These are phyloP conservation scores for Phrynocephalus guinanensis DNA, from an alignment of 2,797 vertebrate genomes.

Conservation along the genomic window DNA sequence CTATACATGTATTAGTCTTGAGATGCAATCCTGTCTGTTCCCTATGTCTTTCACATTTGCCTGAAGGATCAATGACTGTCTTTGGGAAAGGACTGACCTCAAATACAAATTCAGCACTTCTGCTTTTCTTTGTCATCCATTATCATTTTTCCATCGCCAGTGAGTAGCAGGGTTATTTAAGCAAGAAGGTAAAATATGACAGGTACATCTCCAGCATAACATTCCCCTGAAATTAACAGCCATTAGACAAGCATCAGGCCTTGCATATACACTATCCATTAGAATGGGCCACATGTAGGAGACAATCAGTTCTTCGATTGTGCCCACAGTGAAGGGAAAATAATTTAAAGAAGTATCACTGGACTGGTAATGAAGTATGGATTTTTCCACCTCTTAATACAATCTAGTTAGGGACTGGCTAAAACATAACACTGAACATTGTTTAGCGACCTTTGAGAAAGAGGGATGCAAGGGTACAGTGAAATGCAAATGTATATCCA, in stretches of 20 bases:
- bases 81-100: no score
- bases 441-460: conserved; percentile 9
- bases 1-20: no score
- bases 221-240: background rate
- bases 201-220: background rate
- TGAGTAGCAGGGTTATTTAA: background rate
- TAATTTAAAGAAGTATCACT: conserved; percentile 22
- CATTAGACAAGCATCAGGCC: background rate
- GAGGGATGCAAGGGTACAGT: background rate
- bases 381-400: conserved; percentile 29
- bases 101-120: no score
- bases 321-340: conserved; percentile 20
- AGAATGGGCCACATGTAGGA: conserved; percentile 5
- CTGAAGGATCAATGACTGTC: no score
- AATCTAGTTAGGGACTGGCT: conserved; percentile 8
- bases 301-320: conserved; percentile 37
- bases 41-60: no score
- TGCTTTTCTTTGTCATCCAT: no score
- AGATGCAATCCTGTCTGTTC: no score
- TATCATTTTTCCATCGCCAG: no score
- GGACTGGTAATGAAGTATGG: conserved; percentile 37
- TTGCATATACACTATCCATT: background rate
- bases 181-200: background rate
- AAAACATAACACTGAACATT: conserved; percentile 10
- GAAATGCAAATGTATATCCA: background rate